Conservation (phyloP, 2,888 invertebrate genomes). For the Leptinotarsa peninsularis region DNA sequence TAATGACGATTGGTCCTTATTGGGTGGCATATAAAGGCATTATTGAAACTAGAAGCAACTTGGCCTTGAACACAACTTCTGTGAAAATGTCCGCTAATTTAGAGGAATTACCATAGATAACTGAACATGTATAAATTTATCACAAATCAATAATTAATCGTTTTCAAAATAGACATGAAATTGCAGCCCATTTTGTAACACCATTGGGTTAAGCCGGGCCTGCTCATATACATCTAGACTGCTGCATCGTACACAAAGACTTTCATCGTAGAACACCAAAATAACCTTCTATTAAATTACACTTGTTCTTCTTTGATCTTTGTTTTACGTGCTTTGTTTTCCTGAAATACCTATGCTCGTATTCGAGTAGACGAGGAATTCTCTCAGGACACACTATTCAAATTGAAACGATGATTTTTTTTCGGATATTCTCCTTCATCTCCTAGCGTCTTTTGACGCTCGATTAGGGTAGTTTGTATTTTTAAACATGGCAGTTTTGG, state of each 20-base stretch:
- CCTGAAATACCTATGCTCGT: constrained; percentile 25
- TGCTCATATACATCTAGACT: not conserved
- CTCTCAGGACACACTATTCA: constrained; percentile 6
- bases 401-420: not conserved
- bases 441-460: not conserved
- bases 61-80: too few relatives aligned
- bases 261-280: constrained; percentile 29
- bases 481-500: not conserved
- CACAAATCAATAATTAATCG: too few relatives aligned
- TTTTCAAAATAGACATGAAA: too few relatives aligned
- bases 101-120: too few relatives aligned
- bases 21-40: too few relatives aligned
- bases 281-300: constrained; percentile 40
- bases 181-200: not conserved
- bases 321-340: constrained; percentile 33
- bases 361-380: not conserved
- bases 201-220: not conserved
- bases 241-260: constrained; percentile 32
- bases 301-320: constrained; percentile 39
- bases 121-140: too few relatives aligned
- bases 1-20: too few relatives aligned
- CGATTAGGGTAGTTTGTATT: constrained; percentile 7
- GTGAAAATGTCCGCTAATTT: too few relatives aligned
- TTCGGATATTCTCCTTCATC: not conserved
- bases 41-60: too few relatives aligned